These are phyloP conservation scores for Cyphomyrus plagiostoma DNA, from an alignment of 2,113 vertebrate genomes.

Conservation along the genomic window DNA sequence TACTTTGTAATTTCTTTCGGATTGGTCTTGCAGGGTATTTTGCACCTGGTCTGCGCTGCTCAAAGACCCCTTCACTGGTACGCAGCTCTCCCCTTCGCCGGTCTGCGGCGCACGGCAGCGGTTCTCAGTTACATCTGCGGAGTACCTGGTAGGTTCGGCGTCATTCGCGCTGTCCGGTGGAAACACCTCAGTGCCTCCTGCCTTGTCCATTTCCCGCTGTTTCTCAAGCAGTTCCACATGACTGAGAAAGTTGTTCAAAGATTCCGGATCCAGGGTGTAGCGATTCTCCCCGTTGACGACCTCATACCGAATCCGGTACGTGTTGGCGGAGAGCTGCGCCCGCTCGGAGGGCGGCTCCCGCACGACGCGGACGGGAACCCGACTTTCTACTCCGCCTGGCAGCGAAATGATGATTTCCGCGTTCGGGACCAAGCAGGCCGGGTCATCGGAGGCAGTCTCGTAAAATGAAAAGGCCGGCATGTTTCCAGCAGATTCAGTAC, in stretches of 20 bases:
- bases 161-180: constrained; percentile 19
- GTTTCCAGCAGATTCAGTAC: constrained; percentile 49
- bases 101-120: background rate
- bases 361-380: constrained; percentile 61
- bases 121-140: background rate
- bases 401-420: constrained; percentile 66
- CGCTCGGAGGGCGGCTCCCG: constrained; percentile 40
- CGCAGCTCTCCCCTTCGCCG: background rate
- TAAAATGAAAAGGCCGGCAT: constrained; percentile 85
- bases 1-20: constrained; percentile 65
- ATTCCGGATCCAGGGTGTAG: constrained; percentile 22
- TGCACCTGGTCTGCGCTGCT: constrained; percentile 10
- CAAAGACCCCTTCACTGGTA: background rate
- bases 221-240: constrained; percentile 26
- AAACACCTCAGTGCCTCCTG: constrained; percentile 28
- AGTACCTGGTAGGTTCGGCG: background rate
- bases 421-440: constrained; percentile 62
- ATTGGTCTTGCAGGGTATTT: constrained; percentile 18
- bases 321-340: background rate
- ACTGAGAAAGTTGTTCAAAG: constrained; percentile 42
- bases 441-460: constrained; percentile 64
- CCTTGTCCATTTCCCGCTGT: constrained; percentile 32
- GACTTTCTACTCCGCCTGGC: constrained; percentile 62
- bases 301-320: background rate
- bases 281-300: constrained; percentile 6